Evolutionary conservation across 2,888 invertebrate genomes (phyloP).

Genomic region (Augochlorella aurata): DNA sequence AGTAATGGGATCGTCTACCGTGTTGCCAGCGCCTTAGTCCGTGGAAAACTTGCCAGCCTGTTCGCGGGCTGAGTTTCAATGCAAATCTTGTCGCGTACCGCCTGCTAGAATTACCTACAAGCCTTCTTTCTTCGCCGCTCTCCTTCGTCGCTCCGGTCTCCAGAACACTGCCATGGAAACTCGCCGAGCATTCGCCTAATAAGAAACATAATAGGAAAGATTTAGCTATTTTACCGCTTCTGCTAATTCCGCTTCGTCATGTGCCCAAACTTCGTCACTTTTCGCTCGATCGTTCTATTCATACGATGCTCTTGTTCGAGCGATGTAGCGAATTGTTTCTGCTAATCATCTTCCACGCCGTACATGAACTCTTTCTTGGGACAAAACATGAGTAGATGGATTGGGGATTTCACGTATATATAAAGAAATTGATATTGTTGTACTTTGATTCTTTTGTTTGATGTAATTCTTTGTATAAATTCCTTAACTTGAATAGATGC

Average conservation of each 20-base stretch:
- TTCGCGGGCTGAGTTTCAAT: conserved; percentile 33
- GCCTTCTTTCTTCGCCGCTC: background rate
- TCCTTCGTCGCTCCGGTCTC: background rate
- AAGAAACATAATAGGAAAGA: background rate
- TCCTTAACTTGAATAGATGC: too few species aligned
- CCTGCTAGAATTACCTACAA: conserved; percentile 26
- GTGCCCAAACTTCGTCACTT: background rate
- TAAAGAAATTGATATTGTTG: too few species aligned
- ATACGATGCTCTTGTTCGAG: background rate
- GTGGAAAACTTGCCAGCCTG: conserved; percentile 50
- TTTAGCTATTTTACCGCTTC: background rate
- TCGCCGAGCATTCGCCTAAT: conserved; percentile 8
- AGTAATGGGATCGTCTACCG: conserved; percentile 46
- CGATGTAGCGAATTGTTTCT: background rate
- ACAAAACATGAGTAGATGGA: too few species aligned
- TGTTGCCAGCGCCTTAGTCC: conserved; percentile 34
- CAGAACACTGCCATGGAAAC: background rate
- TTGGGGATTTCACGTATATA: too few species aligned
- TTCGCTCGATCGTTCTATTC: background rate
- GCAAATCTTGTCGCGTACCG: conserved; percentile 35
- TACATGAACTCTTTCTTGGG: too few species aligned
- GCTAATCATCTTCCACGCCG: background rate
- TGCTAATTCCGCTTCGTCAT: background rate
- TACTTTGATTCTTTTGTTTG: too few species aligned
- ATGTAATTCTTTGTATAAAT: too few species aligned